phyloP scores from a whole-genome alignment of 2,888 invertebrate species.

The Dryobota labecula region DNA sequence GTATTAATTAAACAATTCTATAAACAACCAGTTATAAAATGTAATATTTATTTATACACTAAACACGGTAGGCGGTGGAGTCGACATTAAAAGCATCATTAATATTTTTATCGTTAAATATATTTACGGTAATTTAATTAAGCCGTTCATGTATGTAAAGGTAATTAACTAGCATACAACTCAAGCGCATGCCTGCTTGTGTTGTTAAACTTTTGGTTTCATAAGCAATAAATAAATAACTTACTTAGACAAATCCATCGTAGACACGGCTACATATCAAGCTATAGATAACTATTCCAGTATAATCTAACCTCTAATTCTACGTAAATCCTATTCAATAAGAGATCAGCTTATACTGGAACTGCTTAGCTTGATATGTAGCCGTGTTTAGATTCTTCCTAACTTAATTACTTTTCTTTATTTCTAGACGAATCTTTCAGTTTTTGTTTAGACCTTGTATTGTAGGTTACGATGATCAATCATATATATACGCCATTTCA shows the following conservation, averaged over 20 bases:
- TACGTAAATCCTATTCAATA: too few relatives aligned
- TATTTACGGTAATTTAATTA: constrained; percentile 54
- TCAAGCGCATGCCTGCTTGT: background rate
- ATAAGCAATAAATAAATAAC: background rate
- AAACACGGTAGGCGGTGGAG: constrained; percentile 60
- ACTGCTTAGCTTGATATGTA: too few relatives aligned
- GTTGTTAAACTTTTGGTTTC: constrained; percentile 2
- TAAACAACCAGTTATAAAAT: constrained; percentile 62
- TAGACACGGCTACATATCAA: too few relatives aligned
- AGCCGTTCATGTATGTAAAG: constrained; percentile 41
- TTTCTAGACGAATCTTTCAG: too few relatives aligned
- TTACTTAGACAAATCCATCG: background rate
- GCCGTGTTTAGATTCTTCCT: too few relatives aligned
- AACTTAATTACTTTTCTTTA: too few relatives aligned
- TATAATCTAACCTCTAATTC: too few relatives aligned
- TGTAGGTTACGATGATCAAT: too few relatives aligned
- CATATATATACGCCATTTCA: background rate
- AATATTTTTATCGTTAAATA: constrained; percentile 57
- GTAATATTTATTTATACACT: constrained; percentile 54
- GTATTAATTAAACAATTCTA: constrained; percentile 63
- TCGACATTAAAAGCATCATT: constrained; percentile 42
- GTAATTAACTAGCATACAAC: constrained; percentile 40
- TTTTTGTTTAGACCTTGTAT: background rate
- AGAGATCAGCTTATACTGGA: too few relatives aligned
- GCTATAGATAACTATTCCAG: too few relatives aligned